A percentile compares a stretch with the other conserved stretches of the same genome.
Conservation (phyloP, 2,113 vertebrate species). For the Osmerus eperlanus region DNA sequence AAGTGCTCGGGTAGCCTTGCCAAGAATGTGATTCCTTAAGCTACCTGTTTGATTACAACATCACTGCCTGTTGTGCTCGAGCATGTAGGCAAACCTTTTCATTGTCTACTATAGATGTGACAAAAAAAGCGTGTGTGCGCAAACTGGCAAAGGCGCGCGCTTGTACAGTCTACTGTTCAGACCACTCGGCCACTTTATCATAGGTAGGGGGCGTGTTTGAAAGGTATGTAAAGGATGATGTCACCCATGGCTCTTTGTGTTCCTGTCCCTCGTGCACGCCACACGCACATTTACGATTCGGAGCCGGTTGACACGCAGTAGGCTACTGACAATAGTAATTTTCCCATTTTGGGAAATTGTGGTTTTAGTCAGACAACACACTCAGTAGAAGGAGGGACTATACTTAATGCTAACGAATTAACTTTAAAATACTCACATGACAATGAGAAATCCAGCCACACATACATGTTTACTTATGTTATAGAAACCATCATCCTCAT, state of each 20-base stretch:
- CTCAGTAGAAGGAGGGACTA: no score
- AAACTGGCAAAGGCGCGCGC: conserved; percentile 2
- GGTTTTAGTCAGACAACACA: no score
- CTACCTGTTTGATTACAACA: conserved; percentile 63
- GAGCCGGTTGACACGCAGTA: no score
- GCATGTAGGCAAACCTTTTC: neutral
- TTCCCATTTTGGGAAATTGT: no score
- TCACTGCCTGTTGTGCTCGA: conserved; percentile 14
- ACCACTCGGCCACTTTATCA: conserved; percentile 8
- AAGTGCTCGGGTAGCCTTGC: conserved; percentile 36
- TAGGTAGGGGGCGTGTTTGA: conserved; percentile 11
- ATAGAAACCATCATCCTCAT: neutral
- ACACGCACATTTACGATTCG: no score
- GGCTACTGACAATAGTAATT: no score
- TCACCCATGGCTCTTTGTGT: conserved; percentile 5
- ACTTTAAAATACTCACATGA: neutral
- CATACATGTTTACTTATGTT: neutral
- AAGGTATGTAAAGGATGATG: conserved; percentile 8
- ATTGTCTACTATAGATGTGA: conserved; percentile 44
- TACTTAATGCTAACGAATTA: no score
- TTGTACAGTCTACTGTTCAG: neutral
- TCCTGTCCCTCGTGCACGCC: no score
- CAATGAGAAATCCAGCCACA: neutral
- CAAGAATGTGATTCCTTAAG: conserved; percentile 45
- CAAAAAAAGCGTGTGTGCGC: conserved; percentile 16